Conservation (phyloP, 2,888 invertebrate species). For the Panopea generosa region DNA sequence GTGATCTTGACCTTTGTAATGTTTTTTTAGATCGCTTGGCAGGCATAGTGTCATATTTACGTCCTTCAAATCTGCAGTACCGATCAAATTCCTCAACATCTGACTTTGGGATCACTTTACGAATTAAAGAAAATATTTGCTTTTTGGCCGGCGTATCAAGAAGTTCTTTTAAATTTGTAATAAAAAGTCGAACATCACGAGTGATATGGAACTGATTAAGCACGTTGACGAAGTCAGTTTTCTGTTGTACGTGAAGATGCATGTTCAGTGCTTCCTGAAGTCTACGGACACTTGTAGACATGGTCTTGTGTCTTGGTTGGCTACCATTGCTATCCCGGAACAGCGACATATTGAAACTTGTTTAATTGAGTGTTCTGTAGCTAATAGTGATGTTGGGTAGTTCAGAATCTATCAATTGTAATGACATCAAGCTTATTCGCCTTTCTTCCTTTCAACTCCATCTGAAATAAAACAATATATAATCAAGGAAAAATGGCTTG, state of each 20-base stretch:
- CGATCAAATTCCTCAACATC: constrained; percentile 76
- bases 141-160: constrained; percentile 80
- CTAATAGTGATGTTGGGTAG: no score
- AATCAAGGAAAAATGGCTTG: no score
- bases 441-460: no score
- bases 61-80: constrained; percentile 41
- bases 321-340: constrained; percentile 15
- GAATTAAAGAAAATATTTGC: constrained; percentile 72
- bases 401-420: no score
- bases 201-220: constrained; percentile 76
- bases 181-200: constrained; percentile 76
- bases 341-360: constrained; percentile 11
- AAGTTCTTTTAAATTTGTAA: constrained; percentile 71
- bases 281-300: constrained; percentile 72
- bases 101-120: constrained; percentile 74
- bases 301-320: constrained; percentile 36
- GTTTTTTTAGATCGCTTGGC: constrained; percentile 50
- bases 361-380: no score
- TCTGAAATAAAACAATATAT: no score
- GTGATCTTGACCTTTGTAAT: constrained; percentile 47
- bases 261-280: constrained; percentile 79
- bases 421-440: no score
- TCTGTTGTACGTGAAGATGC: constrained; percentile 75
- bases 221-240: constrained; percentile 73
- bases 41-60: constrained; percentile 68